These are phyloP conservation scores for Diorhabda elongata DNA, from an alignment of 1,140 invertebrate genomes.

Conservation along the genomic window DNA sequence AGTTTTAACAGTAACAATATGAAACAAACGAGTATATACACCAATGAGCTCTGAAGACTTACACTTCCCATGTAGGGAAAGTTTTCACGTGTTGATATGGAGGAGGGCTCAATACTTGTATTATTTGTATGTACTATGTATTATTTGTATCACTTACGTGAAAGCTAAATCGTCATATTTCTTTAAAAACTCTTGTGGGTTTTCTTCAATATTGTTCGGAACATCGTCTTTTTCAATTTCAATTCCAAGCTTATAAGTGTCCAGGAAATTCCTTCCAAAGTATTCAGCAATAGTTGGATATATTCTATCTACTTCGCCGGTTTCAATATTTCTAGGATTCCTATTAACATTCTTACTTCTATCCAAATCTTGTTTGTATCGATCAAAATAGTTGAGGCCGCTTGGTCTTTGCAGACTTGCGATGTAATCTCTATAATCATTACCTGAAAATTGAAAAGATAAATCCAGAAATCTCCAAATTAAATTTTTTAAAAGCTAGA, in stretches of 20 bases:
- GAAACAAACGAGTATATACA: too few species aligned
- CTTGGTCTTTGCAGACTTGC: slow-evolving; percentile 24
- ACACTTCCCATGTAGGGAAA: too few species aligned
- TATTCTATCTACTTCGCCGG: slow-evolving; percentile 17
- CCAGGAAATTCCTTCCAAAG: slow-evolving; percentile 33
- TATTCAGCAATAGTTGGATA: slow-evolving; percentile 29
- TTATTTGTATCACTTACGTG: not conserved
- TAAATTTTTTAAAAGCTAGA: too few species aligned
- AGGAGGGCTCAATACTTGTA: too few species aligned
- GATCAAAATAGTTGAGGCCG: slow-evolving; percentile 33
- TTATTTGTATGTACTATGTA: too few species aligned
- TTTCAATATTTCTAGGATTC: not conserved
- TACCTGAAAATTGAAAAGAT: too few species aligned
- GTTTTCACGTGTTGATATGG: too few species aligned
- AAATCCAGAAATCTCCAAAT: too few species aligned
- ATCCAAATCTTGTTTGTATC: slow-evolving; percentile 25
- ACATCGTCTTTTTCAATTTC: slow-evolving; percentile 19
- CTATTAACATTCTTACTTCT: not conserved
- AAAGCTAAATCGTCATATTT: slow-evolving; percentile 39
- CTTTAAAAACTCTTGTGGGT: slow-evolving; percentile 34
- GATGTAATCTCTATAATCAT: slow-evolving; percentile 24
- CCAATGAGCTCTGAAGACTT: too few species aligned
- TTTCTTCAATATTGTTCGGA: slow-evolving; percentile 22
- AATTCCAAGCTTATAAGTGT: slow-evolving; percentile 34
- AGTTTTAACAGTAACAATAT: too few species aligned